Conservation (phyloP, 2,888 invertebrate species). For the Pantelozetes paolii region DNA sequence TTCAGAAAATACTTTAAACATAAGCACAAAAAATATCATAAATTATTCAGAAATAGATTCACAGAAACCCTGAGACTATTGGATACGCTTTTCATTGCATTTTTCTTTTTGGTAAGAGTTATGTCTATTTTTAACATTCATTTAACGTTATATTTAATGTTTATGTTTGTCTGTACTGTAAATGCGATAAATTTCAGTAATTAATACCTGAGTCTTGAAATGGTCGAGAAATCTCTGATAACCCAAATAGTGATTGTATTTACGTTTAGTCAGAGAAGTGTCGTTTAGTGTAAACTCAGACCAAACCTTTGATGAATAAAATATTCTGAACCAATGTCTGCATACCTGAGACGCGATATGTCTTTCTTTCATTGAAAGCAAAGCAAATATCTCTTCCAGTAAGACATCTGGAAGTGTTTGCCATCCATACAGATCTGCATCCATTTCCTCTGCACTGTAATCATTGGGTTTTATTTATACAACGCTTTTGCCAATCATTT, state of each 20-base stretch:
- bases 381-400: constrained; percentile 67
- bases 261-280: constrained; percentile 66
- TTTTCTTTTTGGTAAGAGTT: too few relatives aligned
- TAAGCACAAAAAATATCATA: not conserved
- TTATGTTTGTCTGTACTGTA: not conserved
- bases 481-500: not conserved
- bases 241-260: constrained; percentile 74
- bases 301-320: constrained; percentile 72
- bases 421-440: constrained; percentile 56
- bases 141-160: too few relatives aligned
- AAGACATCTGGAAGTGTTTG: constrained; percentile 66
- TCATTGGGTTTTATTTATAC: not conserved
- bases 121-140: too few relatives aligned
- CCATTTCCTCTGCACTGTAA: not conserved
- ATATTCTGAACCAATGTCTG: constrained; percentile 56
- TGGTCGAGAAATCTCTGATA: constrained; percentile 75
- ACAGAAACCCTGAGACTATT: too few relatives aligned
- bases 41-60: not conserved
- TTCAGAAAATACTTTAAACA: constrained; percentile 55
- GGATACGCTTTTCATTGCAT: too few relatives aligned
- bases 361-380: constrained; percentile 64
- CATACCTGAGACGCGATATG: constrained; percentile 67
- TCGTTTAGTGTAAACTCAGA: constrained; percentile 67
- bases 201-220: constrained; percentile 61
- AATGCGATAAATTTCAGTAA: not conserved